Evolutionary conservation across 2,797 vertebrate species (phyloP).

Genomic region (Darevskia mixta): DNA sequence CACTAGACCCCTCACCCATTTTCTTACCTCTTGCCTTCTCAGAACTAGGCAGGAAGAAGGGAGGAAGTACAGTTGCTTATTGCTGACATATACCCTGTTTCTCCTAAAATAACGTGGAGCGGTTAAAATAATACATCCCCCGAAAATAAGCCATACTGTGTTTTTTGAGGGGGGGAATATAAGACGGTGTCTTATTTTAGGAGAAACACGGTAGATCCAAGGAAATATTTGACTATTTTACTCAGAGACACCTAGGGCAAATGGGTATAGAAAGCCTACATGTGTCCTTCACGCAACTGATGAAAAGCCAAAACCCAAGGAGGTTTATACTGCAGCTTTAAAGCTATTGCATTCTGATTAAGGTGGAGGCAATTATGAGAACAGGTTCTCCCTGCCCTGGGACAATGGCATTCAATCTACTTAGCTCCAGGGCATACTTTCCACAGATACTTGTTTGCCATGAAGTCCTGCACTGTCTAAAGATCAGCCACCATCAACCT

Average conservation of each 20-base stretch:
- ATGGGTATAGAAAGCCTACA: background rate
- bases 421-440: too few species aligned
- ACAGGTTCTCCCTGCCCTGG: background rate
- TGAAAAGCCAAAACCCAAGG: background rate
- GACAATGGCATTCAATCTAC: background rate
- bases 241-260: background rate
- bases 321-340: background rate
- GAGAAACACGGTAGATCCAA: too few species aligned
- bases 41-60: background rate
- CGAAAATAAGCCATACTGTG: too few species aligned
- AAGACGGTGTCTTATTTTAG: too few species aligned
- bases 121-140: too few species aligned
- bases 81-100: background rate
- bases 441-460: too few species aligned
- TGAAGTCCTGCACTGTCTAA: too few species aligned
- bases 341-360: background rate
- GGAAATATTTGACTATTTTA: background rate
- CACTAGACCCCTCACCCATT: background rate
- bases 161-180: too few species aligned
- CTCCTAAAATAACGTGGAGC: too few species aligned
- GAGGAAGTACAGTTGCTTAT: background rate
- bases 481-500: too few species aligned
- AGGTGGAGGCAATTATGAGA: background rate
- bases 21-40: background rate
- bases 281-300: background rate